phyloP scores from a whole-genome alignment of 2,888 invertebrate genomes.

The Hypercompe scribonia region DNA sequence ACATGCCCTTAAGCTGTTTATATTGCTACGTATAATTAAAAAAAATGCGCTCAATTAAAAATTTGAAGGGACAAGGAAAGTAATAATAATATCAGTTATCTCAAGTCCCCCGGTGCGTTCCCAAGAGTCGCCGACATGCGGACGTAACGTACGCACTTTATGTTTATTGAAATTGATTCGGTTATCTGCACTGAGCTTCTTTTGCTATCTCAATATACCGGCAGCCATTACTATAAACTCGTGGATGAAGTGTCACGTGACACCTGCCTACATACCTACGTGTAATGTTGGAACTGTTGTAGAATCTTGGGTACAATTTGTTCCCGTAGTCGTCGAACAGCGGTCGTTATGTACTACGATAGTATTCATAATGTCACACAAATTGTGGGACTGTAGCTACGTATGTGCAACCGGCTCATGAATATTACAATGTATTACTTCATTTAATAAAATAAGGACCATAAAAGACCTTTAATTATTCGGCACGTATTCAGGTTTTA shows the following conservation, averaged over 20 bases:
- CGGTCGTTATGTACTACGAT: not conserved
- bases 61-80: conserved; percentile 4
- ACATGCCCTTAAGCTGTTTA: not conserved
- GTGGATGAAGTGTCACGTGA: conserved; percentile 30
- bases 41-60: not conserved
- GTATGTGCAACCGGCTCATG: not conserved
- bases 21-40: not conserved
- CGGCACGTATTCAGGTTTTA: not conserved
- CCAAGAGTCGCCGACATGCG: conserved; percentile 15
- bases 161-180: conserved; percentile 50
- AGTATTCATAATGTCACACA: not conserved
- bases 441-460: not conserved
- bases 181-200: conserved; percentile 53
- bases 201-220: conserved; percentile 51
- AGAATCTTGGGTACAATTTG: conserved; percentile 5
- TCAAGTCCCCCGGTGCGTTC: not conserved
- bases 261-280: conserved; percentile 13
- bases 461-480: not conserved
- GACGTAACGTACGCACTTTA: conserved; percentile 48
- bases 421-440: not conserved
- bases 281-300: conserved; percentile 4
- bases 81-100: conserved; percentile 6
- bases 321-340: conserved; percentile 6
- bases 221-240: conserved; percentile 41
- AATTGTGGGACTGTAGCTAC: not conserved